These are phyloP conservation scores for Zonitis immaculata DNA, from an alignment of 2,888 invertebrate species.

Conservation along the genomic window DNA sequence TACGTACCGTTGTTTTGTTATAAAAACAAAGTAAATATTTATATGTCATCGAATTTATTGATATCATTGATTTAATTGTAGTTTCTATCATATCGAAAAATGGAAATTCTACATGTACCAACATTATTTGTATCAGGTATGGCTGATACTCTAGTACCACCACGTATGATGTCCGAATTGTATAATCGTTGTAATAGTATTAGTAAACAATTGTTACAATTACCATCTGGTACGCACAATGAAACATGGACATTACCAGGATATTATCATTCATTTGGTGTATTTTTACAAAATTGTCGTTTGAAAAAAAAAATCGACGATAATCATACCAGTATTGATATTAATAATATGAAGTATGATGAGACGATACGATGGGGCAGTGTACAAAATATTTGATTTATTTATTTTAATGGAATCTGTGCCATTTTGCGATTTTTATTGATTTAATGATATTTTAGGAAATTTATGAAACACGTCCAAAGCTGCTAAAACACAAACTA, in stretches of 20 bases:
- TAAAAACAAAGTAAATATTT: conserved; percentile 94
- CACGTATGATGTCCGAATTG: conserved; percentile 81
- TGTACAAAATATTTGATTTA: conserved; percentile 32
- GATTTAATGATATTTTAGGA: not conserved
- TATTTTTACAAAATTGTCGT: conserved; percentile 51
- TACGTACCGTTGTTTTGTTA: conserved; percentile 79
- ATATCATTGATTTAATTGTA: too few species aligned
- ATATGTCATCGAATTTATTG: too few species aligned
- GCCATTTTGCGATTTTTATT: conserved; percentile 3
- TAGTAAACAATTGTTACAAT: conserved; percentile 70
- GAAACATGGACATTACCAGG: conserved; percentile 90
- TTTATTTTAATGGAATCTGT: not conserved
- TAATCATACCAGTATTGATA: conserved; percentile 23
- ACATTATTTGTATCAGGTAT: conserved; percentile 85
- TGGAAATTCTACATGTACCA: conserved; percentile 68
- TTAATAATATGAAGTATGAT: conserved; percentile 23
- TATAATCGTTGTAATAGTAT: conserved; percentile 70
- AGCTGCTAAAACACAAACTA: too few species aligned
- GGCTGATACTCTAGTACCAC: conserved; percentile 83
- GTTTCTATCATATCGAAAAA: conserved; percentile 70
- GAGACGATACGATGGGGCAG: conserved; percentile 30
- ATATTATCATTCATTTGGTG: conserved; percentile 61
- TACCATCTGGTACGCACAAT: conserved; percentile 85
- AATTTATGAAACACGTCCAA: not conserved
- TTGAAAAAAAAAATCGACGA: conserved; percentile 33